Evolutionary conservation across 1,140 invertebrate species (phyloP).

Genomic region (Stratiolaelaps scimitus): DNA sequence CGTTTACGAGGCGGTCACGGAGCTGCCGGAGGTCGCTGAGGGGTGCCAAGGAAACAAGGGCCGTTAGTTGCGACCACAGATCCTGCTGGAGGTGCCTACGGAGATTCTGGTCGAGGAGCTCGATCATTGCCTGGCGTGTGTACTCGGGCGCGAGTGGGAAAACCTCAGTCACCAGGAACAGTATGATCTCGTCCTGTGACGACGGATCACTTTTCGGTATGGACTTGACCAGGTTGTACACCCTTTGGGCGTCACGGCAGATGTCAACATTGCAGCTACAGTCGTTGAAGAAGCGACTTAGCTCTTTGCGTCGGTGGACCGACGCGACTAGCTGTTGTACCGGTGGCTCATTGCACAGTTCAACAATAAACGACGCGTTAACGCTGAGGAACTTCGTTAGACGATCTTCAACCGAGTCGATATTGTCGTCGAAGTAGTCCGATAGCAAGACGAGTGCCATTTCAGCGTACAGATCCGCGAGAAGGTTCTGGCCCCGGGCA

Average conservation of each 20-base stretch:
- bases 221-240: background rate
- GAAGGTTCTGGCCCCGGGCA: background rate
- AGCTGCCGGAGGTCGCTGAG: slow-evolving; percentile 1
- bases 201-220: slow-evolving; percentile 14
- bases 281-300: slow-evolving; percentile 22
- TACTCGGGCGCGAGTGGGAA: slow-evolving; percentile 2
- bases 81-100: slow-evolving; percentile 19
- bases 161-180: background rate
- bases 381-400: background rate
- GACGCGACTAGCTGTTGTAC: slow-evolving; percentile 20
- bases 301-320: background rate
- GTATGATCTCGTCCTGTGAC: background rate
- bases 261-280: background rate
- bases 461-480: slow-evolving; percentile 5
- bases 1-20: background rate
- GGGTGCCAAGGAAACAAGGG: background rate
- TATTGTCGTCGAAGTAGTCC: slow-evolving; percentile 20
- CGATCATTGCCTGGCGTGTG: slow-evolving; percentile 6
- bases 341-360: slow-evolving; percentile 13
- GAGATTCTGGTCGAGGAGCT: slow-evolving; percentile 18
- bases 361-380: slow-evolving; percentile 2
- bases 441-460: slow-evolving; percentile 4
- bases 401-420: background rate
- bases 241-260: background rate
- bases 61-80: slow-evolving; percentile 4